These are phyloP conservation scores for Alexandromys fortis DNA, from an alignment of 2,113 vertebrate genomes.

Conservation along the genomic window DNA sequence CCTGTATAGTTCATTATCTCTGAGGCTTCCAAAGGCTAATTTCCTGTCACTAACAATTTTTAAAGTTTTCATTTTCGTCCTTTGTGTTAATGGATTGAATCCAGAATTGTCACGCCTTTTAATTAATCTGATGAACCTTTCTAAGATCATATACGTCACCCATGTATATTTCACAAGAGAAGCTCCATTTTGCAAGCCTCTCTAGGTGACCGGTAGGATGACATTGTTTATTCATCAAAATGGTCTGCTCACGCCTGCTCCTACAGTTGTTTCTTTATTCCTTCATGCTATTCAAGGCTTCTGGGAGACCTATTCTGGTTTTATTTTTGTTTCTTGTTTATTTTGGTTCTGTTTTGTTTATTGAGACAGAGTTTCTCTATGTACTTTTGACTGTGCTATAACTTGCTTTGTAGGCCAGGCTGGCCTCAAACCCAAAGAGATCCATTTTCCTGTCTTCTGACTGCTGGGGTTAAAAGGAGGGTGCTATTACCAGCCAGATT, in stretches of 20 bases:
- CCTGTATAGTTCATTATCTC: not conserved
- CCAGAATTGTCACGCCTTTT: conserved; percentile 41
- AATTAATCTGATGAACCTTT: conserved; percentile 67
- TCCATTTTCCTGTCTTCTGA: not conserved
- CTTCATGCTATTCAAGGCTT: not conserved
- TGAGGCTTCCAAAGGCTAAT: not conserved
- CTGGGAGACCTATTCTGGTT: not conserved
- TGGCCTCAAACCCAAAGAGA: not conserved
- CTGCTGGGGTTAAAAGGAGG: not conserved
- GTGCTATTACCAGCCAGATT: not conserved
- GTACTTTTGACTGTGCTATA: not conserved
- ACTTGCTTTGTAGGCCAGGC: not conserved
- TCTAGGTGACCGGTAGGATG: conserved; percentile 20
- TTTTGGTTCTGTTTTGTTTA: too few relatives aligned
- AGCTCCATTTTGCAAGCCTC: not conserved
- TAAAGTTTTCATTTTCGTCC: conserved; percentile 24
- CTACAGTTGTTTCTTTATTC: not conserved
- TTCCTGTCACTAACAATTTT: conserved; percentile 28
- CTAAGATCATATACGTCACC: not conserved
- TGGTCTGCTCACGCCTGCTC: not conserved
- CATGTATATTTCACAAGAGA: conserved; percentile 32
- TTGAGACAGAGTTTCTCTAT: not conserved
- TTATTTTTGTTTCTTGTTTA: not conserved
- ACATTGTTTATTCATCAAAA: conserved; percentile 43
- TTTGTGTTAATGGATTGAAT: conserved; percentile 38